Conservation (phyloP, 2,113 vertebrate species). For the Phyllostomus discolor region DNA sequence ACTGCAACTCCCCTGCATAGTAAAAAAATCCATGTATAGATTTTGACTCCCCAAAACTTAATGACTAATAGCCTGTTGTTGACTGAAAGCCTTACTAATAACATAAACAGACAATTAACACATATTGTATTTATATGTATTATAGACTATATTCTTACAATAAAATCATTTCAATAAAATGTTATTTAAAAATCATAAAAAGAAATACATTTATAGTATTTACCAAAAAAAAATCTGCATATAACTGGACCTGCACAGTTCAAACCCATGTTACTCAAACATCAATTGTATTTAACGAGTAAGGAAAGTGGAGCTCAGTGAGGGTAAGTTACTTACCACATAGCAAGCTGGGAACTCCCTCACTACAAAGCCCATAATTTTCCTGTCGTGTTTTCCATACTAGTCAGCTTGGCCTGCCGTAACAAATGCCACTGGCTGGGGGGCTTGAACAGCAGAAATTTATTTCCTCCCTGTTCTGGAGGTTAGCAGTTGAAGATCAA, state of each 20-base stretch:
- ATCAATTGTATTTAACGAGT: background rate
- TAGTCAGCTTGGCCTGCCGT: background rate
- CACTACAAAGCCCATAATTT: background rate
- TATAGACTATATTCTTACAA: background rate
- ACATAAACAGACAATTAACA: background rate
- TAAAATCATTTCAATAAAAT: background rate
- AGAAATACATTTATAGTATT: background rate
- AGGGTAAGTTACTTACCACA: background rate
- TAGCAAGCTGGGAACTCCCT: background rate
- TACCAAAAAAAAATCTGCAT: background rate
- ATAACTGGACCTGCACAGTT: background rate
- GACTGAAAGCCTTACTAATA: background rate
- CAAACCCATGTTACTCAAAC: background rate
- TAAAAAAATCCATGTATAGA: background rate
- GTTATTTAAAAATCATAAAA: background rate
- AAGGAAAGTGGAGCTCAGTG: background rate
- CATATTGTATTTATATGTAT: background rate
- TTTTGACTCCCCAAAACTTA: background rate
- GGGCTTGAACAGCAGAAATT: background rate
- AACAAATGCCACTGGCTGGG: background rate
- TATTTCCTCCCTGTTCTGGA: background rate
- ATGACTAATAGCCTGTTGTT: background rate
- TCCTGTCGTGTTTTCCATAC: background rate
- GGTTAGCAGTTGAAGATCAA: background rate
- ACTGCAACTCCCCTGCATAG: background rate